A percentile compares a stretch with the other conserved stretches of the same genome.
These are phyloP conservation scores for Drosophila incognita DNA, from an alignment of 2,888 invertebrate genomes.

Conservation along the genomic window DNA sequence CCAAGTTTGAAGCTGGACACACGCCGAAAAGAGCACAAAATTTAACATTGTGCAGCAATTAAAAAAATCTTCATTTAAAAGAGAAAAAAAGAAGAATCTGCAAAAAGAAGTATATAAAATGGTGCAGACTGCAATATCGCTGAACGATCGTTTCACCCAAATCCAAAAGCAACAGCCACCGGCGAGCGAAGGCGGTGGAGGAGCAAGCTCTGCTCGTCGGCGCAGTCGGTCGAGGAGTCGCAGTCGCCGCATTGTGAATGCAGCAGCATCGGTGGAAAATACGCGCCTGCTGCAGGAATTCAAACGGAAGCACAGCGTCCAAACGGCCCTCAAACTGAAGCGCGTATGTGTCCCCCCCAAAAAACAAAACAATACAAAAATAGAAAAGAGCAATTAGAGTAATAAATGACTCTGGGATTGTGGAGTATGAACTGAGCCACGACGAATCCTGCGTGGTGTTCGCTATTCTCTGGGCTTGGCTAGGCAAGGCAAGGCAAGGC, in stretches of 20 bases:
- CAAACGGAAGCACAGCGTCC: conserved; percentile 83
- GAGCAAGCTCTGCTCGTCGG: conserved; percentile 14
- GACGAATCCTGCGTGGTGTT: background rate
- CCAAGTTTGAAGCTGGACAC: conserved; percentile 40
- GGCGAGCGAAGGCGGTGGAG: conserved; percentile 30
- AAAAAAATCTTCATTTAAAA: conserved; percentile 11
- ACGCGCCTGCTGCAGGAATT: conserved; percentile 83
- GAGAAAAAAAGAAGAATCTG: background rate
- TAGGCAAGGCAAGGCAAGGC: conserved; percentile 42
- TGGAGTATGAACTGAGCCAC: conserved; percentile 23
- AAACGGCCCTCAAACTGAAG: conserved; percentile 84
- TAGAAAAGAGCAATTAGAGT: conserved; percentile 21
- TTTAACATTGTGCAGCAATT: conserved; percentile 28
- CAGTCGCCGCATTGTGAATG: conserved; percentile 65
- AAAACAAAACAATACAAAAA: conserved; percentile 31
- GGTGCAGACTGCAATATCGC: conserved; percentile 84
- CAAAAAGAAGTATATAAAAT: conserved; percentile 32
- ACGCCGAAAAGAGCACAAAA: conserved; percentile 14
- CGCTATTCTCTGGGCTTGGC: conserved; percentile 21
- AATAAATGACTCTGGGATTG: conserved; percentile 34
- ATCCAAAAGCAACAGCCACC: conserved; percentile 67
- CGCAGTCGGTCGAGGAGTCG: conserved; percentile 74
- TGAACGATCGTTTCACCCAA: conserved; percentile 85
- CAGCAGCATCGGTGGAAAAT: conserved; percentile 77
- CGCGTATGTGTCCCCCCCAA: conserved; percentile 81